These are phyloP conservation scores for Melinaea marsaeus DNA, from an alignment of 2,888 invertebrate species.

Conservation along the genomic window DNA sequence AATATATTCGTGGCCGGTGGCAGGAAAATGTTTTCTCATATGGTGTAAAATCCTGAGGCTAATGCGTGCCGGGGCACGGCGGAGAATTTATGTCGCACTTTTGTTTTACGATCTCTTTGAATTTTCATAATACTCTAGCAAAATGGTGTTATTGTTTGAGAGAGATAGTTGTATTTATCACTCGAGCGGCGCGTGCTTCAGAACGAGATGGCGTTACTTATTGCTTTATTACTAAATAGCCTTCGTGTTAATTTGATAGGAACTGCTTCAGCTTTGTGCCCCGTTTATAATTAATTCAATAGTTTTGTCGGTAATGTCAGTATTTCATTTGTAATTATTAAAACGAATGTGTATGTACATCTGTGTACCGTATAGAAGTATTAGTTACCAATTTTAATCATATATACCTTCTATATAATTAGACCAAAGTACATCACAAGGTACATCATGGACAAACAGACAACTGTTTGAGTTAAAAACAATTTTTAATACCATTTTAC, in stretches of 20 bases:
- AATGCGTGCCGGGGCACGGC: slow-evolving; percentile 60
- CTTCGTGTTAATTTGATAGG: too few species aligned
- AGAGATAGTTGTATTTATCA: slow-evolving; percentile 40
- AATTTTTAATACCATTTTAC: too few species aligned
- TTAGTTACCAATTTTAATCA: too few species aligned
- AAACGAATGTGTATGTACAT: too few species aligned
- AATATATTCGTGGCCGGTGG: slow-evolving; percentile 42
- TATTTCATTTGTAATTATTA: too few species aligned
- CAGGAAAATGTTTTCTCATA: slow-evolving; percentile 73
- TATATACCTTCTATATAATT: too few species aligned
- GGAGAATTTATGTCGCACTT: slow-evolving; percentile 68
- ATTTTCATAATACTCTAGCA: slow-evolving; percentile 49
- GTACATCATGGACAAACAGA: too few species aligned
- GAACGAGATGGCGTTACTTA: slow-evolving; percentile 38
- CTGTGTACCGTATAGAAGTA: too few species aligned
- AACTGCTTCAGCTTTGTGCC: slow-evolving; percentile 11
- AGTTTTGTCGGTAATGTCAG: too few species aligned
- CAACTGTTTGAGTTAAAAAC: too few species aligned
- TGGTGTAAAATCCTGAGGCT: slow-evolving; percentile 68
- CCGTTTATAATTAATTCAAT: background rate
- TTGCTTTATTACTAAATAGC: slow-evolving; percentile 14
- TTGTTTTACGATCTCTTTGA: slow-evolving; percentile 68
- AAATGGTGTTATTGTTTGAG: slow-evolving; percentile 44
- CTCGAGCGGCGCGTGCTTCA: slow-evolving; percentile 37
- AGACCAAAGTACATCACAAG: too few species aligned